These are phyloP conservation scores for Zoanthus sansibaricus DNA, from an alignment of 92 coral and sea anemone genomes.

Conservation along the genomic window DNA sequence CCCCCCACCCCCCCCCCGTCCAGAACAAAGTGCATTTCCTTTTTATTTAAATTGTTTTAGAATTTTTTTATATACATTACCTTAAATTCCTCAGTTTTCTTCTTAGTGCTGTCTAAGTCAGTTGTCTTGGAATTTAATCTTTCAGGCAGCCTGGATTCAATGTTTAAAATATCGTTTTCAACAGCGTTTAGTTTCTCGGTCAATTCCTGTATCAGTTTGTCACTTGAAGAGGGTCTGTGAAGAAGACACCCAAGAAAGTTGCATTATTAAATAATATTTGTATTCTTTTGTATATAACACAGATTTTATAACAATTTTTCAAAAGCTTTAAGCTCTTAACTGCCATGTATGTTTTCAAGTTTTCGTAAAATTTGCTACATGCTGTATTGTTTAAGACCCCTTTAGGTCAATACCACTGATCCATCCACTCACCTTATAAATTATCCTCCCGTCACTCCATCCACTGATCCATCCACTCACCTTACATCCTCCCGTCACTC, in stretches of 20 bases:
- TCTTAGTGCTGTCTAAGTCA: conserved; percentile 54
- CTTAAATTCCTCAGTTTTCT: conserved; percentile 10
- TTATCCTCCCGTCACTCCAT: too few relatives aligned
- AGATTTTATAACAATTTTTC: too few relatives aligned
- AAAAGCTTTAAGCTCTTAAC: too few relatives aligned
- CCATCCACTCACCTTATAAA: too few relatives aligned
- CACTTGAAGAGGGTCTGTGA: conserved; percentile 69
- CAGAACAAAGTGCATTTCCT: too few relatives aligned
- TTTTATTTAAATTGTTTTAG: too few relatives aligned
- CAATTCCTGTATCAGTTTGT: conserved; percentile 56
- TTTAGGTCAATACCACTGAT: too few relatives aligned
- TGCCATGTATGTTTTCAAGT: too few relatives aligned
- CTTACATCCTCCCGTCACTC: background rate
- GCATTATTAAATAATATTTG: background rate
- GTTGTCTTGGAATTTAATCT: conserved; percentile 50
- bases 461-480: background rate
- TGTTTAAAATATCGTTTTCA: conserved; percentile 70
- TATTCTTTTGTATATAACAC: too few relatives aligned
- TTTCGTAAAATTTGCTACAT: too few relatives aligned
- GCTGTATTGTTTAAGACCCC: too few relatives aligned
- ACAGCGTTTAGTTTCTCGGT: conserved; percentile 68
- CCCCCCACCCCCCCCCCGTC: too few relatives aligned
- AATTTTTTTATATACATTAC: background rate
- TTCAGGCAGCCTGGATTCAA: conserved; percentile 67
- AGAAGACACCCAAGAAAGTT: background rate